Evolutionary conservation across 2,113 vertebrate species (phyloP).

Genomic region (Chascanopsetta lugubris): DNA sequence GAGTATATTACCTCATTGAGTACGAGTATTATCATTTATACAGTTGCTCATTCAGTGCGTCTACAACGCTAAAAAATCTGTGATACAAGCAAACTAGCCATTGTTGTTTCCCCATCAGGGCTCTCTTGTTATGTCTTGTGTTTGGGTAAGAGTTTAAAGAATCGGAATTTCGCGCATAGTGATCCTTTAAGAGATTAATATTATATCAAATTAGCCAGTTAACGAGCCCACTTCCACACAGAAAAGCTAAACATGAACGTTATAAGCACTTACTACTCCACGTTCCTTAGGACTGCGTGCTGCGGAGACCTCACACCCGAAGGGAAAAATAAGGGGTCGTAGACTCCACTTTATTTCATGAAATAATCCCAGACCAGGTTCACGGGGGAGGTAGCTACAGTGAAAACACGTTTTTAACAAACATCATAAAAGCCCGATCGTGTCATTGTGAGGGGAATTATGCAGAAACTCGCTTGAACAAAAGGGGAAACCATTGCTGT

Average conservation of each 20-base stretch:
- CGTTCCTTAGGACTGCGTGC: slow-evolving; percentile 72
- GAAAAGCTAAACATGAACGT: slow-evolving; percentile 36
- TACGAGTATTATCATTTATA: too few species aligned
- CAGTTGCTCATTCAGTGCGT: too few species aligned
- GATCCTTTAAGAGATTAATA: neutral
- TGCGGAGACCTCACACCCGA: slow-evolving; percentile 66
- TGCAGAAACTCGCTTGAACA: slow-evolving; percentile 79
- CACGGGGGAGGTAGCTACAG: slow-evolving; percentile 13
- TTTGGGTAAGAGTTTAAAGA: too few species aligned
- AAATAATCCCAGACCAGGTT: slow-evolving; percentile 34
- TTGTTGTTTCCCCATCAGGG: too few species aligned
- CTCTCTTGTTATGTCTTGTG: too few species aligned
- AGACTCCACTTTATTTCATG: slow-evolving; percentile 60
- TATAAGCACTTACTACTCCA: slow-evolving; percentile 82
- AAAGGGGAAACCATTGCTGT: slow-evolving; percentile 77
- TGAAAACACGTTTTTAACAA: slow-evolving; percentile 40
- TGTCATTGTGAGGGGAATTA: slow-evolving; percentile 74
- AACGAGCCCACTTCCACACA: neutral
- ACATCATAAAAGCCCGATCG: slow-evolving; percentile 42
- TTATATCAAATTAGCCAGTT: neutral
- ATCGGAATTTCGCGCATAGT: neutral
- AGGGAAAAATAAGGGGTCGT: slow-evolving; percentile 28
- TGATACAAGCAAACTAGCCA: too few species aligned
- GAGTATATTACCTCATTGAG: too few species aligned
- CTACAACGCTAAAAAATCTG: too few species aligned